A percentile compares a stretch with the other conserved stretches of the same genome.
Conservation (phyloP, 2,797 vertebrate species). For the Danio choprae region DNA sequence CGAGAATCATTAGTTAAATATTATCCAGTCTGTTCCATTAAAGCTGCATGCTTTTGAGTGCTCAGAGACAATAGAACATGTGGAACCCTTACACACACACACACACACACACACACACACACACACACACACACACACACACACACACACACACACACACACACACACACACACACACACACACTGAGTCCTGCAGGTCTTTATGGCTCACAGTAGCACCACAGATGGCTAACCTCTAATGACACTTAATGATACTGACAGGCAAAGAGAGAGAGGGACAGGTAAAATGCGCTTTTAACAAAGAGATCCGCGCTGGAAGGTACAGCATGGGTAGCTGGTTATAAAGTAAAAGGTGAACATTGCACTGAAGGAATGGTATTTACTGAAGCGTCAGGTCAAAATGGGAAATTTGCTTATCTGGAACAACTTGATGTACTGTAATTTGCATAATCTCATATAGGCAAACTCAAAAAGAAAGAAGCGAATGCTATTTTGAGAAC, state of each 20-base stretch:
- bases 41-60: slow-evolving; percentile 45
- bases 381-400: slow-evolving; percentile 4
- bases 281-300: slow-evolving; percentile 41
- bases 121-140: too few species aligned
- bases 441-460: background rate
- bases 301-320: slow-evolving; percentile 9
- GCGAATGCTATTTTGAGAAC: slow-evolving; percentile 7
- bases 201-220: slow-evolving; percentile 57
- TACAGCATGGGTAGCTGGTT: background rate
- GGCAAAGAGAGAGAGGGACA: slow-evolving; percentile 14
- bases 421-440: background rate
- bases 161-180: too few species aligned
- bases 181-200: slow-evolving; percentile 58
- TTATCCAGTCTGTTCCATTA: slow-evolving; percentile 77
- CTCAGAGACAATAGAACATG: slow-evolving; percentile 57
- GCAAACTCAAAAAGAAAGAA: background rate
- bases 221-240: slow-evolving; percentile 65
- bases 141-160: slow-evolving; percentile 44
- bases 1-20: slow-evolving; percentile 81
- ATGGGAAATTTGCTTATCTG: background rate
- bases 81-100: slow-evolving; percentile 41
- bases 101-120: slow-evolving; percentile 47
- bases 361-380: slow-evolving; percentile 4
- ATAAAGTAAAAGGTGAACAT: slow-evolving; percentile 2
- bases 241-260: slow-evolving; percentile 67